Percentiles rank a stretch among this genome's conserved stretches.
phyloP scores from a whole-genome alignment of 2,113 vertebrate genomes.

The Pipra filicauda region DNA sequence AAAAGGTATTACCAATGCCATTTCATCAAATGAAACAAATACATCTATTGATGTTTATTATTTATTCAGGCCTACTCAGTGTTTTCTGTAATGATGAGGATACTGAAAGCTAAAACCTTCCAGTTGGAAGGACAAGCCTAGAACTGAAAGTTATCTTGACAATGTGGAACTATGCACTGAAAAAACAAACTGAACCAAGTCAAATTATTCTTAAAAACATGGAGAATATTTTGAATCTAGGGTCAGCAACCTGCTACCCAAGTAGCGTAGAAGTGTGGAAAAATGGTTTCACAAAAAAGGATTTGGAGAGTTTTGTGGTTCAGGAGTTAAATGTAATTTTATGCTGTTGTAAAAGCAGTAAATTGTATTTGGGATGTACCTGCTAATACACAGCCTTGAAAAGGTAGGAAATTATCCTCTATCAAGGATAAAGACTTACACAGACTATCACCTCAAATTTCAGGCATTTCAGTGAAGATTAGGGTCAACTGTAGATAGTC shows the following conservation, averaged over 20 bases:
- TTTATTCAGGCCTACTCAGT: background rate
- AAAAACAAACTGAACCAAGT: background rate
- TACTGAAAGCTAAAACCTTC: background rate
- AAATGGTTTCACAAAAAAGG: background rate
- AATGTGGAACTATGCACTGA: background rate
- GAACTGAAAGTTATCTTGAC: background rate
- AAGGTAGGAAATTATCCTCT: background rate
- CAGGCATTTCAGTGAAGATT: background rate
- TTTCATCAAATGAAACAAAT: background rate
- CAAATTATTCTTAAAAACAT: background rate
- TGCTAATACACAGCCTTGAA: background rate
- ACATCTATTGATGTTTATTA: background rate
- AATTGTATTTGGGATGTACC: background rate
- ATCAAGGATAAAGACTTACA: background rate
- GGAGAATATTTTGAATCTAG: background rate
- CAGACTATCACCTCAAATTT: background rate
- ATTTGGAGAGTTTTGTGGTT: background rate
- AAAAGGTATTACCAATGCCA: background rate
- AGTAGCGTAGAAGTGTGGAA: background rate
- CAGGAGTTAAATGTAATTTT: background rate
- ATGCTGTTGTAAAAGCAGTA: background rate
- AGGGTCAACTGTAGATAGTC: background rate
- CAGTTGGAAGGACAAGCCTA: background rate
- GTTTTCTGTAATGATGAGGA: background rate
- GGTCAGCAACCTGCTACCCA: background rate